These are phyloP conservation scores for Morone saxatilis DNA, from an alignment of 2,113 vertebrate genomes.

Conservation along the genomic window DNA sequence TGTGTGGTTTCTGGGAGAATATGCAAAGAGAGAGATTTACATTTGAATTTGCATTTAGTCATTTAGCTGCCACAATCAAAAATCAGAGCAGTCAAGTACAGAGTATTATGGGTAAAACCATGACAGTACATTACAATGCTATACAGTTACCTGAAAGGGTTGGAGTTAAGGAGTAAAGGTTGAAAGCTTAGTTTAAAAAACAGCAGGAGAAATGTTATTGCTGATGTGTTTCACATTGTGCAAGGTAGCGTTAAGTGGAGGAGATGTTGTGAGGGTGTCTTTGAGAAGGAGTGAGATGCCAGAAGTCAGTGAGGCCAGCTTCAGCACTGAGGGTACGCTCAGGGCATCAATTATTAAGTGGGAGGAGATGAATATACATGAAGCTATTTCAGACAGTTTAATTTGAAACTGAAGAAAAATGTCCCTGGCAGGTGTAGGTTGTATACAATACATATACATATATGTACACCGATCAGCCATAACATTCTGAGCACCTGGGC, in stretches of 20 bases:
- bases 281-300: neutral
- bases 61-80: conserved; percentile 10
- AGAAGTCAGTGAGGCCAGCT: neutral
- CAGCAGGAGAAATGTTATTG: conserved; percentile 8
- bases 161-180: neutral
- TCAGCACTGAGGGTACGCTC: conserved; percentile 19
- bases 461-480: too few relatives aligned
- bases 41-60: conserved; percentile 12
- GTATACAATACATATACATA: too few relatives aligned
- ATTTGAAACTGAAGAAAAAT: conserved; percentile 35
- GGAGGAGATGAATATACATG: conserved; percentile 48
- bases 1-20: conserved; percentile 1
- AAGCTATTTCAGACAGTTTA: conserved; percentile 39
- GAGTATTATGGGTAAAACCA: neutral
- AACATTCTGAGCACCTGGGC: too few relatives aligned
- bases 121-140: too few relatives aligned
- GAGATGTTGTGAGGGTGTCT: neutral
- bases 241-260: neutral
- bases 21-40: conserved; percentile 27
- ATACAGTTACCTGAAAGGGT: neutral
- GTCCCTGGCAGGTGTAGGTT: conserved; percentile 4
- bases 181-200: conserved; percentile 27
- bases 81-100: neutral
- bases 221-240: neutral
- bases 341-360: conserved; percentile 59